Percentiles rank a stretch among this genome's conserved stretches.
phyloP scores from a whole-genome alignment of 2,113 vertebrate species.

The Protobothrops flavoviridis region DNA sequence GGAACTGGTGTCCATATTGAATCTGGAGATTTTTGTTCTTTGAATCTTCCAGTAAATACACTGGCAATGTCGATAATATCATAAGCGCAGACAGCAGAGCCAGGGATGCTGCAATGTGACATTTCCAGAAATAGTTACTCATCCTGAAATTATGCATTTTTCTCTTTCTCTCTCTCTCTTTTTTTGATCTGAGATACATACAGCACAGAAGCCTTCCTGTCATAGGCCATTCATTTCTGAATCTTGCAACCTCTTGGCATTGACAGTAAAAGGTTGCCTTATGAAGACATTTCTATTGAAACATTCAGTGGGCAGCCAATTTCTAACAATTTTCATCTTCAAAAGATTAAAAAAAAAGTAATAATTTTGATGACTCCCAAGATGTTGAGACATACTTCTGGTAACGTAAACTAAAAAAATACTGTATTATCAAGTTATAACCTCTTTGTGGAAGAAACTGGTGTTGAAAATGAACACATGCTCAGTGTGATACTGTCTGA shows the following conservation, averaged over 20 bases:
- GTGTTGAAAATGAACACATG: slow-evolving; percentile 29
- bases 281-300: slow-evolving; percentile 33
- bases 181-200: slow-evolving; percentile 39
- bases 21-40: slow-evolving; percentile 96
- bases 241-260: slow-evolving; percentile 35
- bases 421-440: slow-evolving; percentile 26
- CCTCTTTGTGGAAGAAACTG: slow-evolving; percentile 16
- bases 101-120: slow-evolving; percentile 86
- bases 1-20: slow-evolving; percentile 97
- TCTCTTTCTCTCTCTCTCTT: not conserved
- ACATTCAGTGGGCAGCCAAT: slow-evolving; percentile 23
- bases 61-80: slow-evolving; percentile 94
- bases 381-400: not conserved
- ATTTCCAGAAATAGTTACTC: slow-evolving; percentile 67
- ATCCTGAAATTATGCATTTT: slow-evolving; percentile 32
- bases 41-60: slow-evolving; percentile 95
- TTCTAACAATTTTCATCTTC: slow-evolving; percentile 46
- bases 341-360: slow-evolving; percentile 25
- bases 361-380: slow-evolving; percentile 34
- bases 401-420: not conserved
- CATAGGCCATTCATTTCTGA: slow-evolving; percentile 40
- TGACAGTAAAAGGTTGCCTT: slow-evolving; percentile 46
- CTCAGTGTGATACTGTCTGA: not conserved
- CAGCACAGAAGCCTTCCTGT: slow-evolving; percentile 50
- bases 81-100: slow-evolving; percentile 96